Evolutionary conservation across 1,140 invertebrate genomes (phyloP).

Genomic region (Heliconius melpomene): DNA sequence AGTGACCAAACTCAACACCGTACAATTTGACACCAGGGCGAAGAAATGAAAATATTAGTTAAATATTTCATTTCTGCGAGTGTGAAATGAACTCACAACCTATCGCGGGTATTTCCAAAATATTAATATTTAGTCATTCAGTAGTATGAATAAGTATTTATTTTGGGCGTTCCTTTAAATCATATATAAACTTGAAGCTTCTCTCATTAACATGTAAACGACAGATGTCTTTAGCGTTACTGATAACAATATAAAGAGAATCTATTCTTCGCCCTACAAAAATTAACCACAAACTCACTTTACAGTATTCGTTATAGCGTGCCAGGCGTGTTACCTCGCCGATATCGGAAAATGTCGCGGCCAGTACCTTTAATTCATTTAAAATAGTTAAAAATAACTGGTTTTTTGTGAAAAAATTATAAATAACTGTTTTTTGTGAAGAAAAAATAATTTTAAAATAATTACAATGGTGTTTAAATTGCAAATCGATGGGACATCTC

Average conservation of each 20-base stretch:
- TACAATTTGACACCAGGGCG: too few relatives aligned
- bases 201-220: background rate
- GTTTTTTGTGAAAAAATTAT: background rate
- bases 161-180: background rate
- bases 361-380: background rate
- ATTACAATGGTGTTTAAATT: constrained; percentile 53
- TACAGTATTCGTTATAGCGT: background rate
- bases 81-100: too few relatives aligned
- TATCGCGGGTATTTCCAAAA: background rate
- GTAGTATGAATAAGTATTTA: background rate
- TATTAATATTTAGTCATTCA: background rate
- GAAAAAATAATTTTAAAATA: background rate
- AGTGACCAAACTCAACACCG: too few relatives aligned
- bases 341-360: background rate
- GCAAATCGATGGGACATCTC: constrained; percentile 40
- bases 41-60: too few relatives aligned
- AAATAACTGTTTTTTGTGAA: background rate
- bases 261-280: background rate
- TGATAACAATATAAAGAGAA: background rate
- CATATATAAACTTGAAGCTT: background rate
- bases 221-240: background rate
- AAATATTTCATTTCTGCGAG: too few relatives aligned
- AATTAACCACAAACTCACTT: background rate
- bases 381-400: background rate
- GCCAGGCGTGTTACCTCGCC: background rate